Evolutionary conservation across 2,888 invertebrate genomes (phyloP).

Genomic region (Amblyjoppa proteus): DNA sequence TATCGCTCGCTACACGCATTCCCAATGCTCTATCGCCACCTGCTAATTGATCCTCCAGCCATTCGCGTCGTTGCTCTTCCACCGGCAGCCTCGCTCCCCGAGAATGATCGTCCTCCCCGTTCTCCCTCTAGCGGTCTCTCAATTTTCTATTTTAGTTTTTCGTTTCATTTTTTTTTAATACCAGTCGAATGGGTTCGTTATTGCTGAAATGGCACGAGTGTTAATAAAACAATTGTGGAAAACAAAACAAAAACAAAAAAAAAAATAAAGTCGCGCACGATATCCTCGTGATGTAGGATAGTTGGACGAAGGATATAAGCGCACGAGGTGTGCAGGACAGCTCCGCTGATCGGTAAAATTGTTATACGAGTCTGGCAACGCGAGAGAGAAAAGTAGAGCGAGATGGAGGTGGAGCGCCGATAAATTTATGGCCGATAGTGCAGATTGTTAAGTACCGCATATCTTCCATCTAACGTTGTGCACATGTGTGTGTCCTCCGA

Average conservation of each 20-base stretch:
- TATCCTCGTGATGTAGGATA: constrained; percentile 27
- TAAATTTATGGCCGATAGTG: constrained; percentile 53
- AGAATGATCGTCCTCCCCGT: too few relatives aligned
- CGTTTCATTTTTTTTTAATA: background rate
- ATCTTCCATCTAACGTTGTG: constrained; percentile 45
- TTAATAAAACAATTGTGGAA: constrained; percentile 13
- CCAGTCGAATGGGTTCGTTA: background rate
- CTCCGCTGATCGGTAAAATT: constrained; percentile 58
- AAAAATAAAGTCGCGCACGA: constrained; percentile 1
- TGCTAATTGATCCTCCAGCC: constrained; percentile 67
- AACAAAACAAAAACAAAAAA: background rate
- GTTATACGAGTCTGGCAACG: constrained; percentile 44
- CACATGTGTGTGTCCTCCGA: constrained; percentile 31
- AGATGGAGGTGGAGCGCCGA: constrained; percentile 43
- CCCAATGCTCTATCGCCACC: constrained; percentile 61
- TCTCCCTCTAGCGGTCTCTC: background rate
- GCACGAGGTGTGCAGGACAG: constrained; percentile 14
- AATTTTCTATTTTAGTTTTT: background rate
- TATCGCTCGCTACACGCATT: constrained; percentile 6
- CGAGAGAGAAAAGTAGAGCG: background rate
- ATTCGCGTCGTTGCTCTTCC: constrained; percentile 53
- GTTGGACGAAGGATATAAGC: constrained; percentile 10
- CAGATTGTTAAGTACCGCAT: constrained; percentile 53
- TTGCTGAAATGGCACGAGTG: background rate
- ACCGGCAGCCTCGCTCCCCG: background rate